Percentiles rank a stretch among this genome's conserved stretches.
These are phyloP conservation scores for Tichodroma muraria DNA, from an alignment of 2,113 vertebrate genomes.

Conservation along the genomic window DNA sequence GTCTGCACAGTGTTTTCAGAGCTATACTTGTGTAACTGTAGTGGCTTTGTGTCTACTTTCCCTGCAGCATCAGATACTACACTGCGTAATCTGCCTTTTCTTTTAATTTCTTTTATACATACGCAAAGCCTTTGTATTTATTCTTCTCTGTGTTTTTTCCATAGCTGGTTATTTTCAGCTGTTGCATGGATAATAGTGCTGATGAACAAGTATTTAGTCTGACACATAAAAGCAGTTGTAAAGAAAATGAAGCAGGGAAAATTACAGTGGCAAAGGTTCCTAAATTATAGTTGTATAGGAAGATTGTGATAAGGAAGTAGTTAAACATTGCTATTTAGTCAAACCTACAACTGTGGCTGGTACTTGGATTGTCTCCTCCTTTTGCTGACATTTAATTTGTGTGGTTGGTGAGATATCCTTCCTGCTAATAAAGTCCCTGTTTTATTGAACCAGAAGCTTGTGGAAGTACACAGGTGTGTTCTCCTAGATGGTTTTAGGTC, in stretches of 20 bases:
- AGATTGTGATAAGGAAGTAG: conserved; percentile 68
- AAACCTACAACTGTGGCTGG: conserved; percentile 45
- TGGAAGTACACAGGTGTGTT: neutral
- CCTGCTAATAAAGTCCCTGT: conserved; percentile 17
- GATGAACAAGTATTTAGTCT: conserved; percentile 54
- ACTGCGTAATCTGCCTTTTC: neutral
- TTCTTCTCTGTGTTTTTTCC: neutral
- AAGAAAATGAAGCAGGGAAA: conserved; percentile 40
- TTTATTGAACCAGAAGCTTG: neutral
- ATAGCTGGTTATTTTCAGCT: conserved; percentile 47
- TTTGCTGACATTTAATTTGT: conserved; percentile 66
- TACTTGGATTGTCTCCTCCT: conserved; percentile 48
- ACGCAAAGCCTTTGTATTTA: neutral
- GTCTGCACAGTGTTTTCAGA: neutral
- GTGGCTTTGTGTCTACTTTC: neutral
- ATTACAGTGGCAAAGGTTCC: conserved; percentile 67
- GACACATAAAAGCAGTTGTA: conserved; percentile 38
- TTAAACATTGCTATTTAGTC: conserved; percentile 71
- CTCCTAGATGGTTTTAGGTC: neutral
- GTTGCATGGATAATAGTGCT: conserved; percentile 28
- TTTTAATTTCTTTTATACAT: neutral
- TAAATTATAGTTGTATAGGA: conserved; percentile 61
- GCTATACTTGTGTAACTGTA: neutral
- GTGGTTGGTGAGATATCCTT: neutral
- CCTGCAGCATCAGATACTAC: neutral